Conservation (phyloP, 1,140 invertebrate genomes). For the Saccostrea cuccullata region DNA sequence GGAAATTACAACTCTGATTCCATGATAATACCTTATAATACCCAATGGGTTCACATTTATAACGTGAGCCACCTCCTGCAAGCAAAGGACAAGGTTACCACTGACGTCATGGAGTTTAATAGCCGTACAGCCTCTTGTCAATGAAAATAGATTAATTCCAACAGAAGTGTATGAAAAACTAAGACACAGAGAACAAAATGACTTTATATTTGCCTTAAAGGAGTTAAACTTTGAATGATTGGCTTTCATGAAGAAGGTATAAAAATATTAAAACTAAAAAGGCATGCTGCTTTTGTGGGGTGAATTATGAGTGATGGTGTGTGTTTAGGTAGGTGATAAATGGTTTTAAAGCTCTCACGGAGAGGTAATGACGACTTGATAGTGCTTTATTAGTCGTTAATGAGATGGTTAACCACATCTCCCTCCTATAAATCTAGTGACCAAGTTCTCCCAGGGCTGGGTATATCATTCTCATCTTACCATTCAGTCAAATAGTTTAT, state of each 20-base stretch:
- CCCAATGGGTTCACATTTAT: background rate
- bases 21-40: slow-evolving; percentile 9
- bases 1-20: background rate
- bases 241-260: background rate
- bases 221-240: background rate
- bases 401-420: slow-evolving; percentile 17
- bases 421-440: background rate
- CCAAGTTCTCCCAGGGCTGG: background rate
- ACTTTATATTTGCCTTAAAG: background rate
- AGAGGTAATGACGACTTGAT: background rate
- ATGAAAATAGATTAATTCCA: slow-evolving; percentile 4
- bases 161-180: background rate
- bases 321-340: slow-evolving; percentile 1
- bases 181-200: background rate
- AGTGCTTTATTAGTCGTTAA: slow-evolving; percentile 18
- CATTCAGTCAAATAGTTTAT: background rate
- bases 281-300: background rate
- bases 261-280: background rate
- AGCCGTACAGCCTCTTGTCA: background rate
- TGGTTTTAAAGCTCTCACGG: background rate
- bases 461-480: background rate
- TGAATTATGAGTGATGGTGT: background rate
- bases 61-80: background rate
- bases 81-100: background rate
- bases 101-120: slow-evolving; percentile 9